Evolutionary conservation across 2,797 vertebrate species (phyloP).

Genomic region (Hypotaenidia philippensis): DNA sequence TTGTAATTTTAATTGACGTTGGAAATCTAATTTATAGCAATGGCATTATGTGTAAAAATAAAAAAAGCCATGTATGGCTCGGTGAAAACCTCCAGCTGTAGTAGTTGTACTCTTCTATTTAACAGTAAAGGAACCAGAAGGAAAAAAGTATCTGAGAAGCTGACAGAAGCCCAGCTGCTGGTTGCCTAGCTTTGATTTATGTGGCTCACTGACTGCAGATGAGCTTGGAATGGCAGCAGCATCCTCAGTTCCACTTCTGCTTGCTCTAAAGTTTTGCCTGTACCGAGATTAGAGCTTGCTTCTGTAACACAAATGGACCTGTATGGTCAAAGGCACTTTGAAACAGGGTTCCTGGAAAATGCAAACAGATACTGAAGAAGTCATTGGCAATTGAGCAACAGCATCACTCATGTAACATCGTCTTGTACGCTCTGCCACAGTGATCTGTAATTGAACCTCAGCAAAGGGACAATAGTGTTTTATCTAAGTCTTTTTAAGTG

Average conservation of each 20-base stretch:
- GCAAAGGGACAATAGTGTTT: neutral
- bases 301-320: neutral
- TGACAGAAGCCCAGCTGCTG: neutral
- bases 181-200: neutral
- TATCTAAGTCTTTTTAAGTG: neutral
- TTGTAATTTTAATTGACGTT: neutral
- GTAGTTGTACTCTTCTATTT: neutral
- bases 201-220: neutral
- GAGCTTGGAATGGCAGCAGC: neutral
- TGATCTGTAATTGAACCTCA: neutral
- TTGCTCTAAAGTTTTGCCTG: neutral
- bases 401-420: neutral
- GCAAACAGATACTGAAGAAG: neutral
- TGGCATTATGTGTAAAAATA: neutral
- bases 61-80: neutral
- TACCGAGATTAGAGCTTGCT: neutral
- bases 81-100: neutral
- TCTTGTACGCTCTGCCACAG: neutral
- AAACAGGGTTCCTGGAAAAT: neutral
- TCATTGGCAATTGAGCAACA: neutral
- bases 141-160: neutral
- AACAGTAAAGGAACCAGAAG: neutral
- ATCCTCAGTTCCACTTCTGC: neutral
- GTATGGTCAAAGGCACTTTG: neutral
- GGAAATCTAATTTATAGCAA: neutral